A percentile compares a stretch with the other conserved stretches of the same genome.
These are phyloP conservation scores for Ptychobarbus kaznakovi DNA, from an alignment of 2,797 vertebrate species.

Conservation along the genomic window DNA sequence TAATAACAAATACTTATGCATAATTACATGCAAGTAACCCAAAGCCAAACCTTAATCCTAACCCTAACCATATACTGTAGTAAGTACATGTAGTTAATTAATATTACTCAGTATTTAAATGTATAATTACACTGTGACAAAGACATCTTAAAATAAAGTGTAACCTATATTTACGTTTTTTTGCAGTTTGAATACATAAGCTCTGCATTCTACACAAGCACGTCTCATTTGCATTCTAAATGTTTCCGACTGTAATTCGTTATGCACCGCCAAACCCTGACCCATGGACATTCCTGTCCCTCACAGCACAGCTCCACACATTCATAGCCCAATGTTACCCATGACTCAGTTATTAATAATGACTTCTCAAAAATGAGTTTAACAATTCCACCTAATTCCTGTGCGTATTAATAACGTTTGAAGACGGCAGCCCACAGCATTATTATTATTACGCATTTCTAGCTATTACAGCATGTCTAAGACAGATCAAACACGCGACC, in stretches of 20 bases:
- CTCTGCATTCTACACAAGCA: not conserved
- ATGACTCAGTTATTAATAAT: constrained; percentile 39
- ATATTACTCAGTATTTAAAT: not conserved
- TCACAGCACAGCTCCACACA: constrained; percentile 29
- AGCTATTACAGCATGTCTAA: constrained; percentile 35
- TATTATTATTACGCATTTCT: constrained; percentile 39
- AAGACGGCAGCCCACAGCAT: not conserved
- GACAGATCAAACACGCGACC: constrained; percentile 26
- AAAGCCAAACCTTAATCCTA: not conserved
- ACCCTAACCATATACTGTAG: not conserved
- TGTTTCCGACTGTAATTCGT: not conserved
- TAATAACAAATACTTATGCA: not conserved
- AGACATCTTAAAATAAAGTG: not conserved
- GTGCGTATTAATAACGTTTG: not conserved
- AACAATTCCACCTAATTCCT: constrained; percentile 25
- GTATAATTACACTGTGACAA: not conserved
- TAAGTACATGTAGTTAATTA: not conserved
- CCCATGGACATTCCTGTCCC: constrained; percentile 8
- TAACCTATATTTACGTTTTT: not conserved
- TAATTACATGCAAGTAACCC: not conserved
- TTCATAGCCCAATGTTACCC: constrained; percentile 12
- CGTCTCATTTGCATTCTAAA: constrained; percentile 6
- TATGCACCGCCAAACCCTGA: not conserved
- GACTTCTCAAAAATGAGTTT: constrained; percentile 18
- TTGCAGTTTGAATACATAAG: not conserved